Conservation (phyloP, 2,113 vertebrate genomes). For the Atractosteus spatula region DNA sequence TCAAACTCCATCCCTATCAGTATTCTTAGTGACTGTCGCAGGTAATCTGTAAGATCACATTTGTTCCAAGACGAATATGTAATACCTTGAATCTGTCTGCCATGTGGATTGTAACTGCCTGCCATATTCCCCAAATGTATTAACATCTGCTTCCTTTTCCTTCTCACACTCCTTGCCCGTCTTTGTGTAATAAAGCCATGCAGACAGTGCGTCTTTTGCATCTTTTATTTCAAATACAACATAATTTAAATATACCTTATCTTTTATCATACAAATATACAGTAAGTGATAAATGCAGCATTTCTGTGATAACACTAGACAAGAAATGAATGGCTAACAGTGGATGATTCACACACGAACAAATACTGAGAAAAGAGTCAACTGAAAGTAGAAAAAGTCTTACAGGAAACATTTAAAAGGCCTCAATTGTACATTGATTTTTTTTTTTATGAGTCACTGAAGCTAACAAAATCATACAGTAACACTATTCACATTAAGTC, state of each 20-base stretch:
- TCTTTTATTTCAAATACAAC: conserved; percentile 42
- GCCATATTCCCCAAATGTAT: no score
- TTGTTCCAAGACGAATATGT: no score
- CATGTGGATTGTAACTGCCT: no score
- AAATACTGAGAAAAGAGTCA: conserved; percentile 7
- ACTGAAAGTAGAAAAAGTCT: background rate
- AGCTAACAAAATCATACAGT: conserved; percentile 4
- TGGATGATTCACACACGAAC: conserved; percentile 16
- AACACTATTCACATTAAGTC: conserved; percentile 5
- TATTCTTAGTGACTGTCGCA: conserved; percentile 33
- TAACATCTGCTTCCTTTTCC: no score
- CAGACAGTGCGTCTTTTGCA: background rate
- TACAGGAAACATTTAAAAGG: conserved; percentile 15
- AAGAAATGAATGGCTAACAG: conserved; percentile 20
- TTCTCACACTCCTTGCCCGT: no score
- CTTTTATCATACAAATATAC: conserved; percentile 38
- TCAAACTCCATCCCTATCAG: conserved; percentile 5
- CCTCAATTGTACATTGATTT: conserved; percentile 27
- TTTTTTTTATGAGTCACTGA: conserved; percentile 1
- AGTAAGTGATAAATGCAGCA: conserved; percentile 39
- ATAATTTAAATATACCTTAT: conserved; percentile 32
- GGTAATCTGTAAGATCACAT: no score
- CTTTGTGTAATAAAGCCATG: background rate
- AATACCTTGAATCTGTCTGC: no score
- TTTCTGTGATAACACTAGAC: conserved; percentile 34